Evolutionary conservation across 2,888 invertebrate genomes (phyloP), one percentile per base, ranked within the genome.

Genomic region (Craniophora ligustri): DNA sequence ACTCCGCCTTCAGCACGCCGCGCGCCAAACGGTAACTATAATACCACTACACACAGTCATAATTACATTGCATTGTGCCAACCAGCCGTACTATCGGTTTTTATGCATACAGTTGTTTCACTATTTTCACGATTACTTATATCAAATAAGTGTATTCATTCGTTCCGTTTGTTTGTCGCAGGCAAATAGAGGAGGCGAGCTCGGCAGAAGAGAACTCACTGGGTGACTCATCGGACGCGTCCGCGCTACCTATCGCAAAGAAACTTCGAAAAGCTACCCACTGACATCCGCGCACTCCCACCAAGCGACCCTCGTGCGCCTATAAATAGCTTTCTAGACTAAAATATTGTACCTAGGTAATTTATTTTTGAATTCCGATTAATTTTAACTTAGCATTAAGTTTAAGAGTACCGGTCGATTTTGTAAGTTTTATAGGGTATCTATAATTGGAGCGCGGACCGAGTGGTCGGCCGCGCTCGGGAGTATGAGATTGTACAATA

Each of bases 341-440:
- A 89, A 92, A 89, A 91, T 87, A 92, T 92, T 93, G 92, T 94
- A 94, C 93, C 93, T 94, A 94, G 94, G 91, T 94, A 94, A 94
- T 94, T 94, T 94, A 94, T 94, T 94, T 91, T 93, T 91, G 88
- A 93, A 94, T 94, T 94, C 93, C 94, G 93, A 87, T 93, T 93
- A 93, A 92, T 93, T 92, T 91, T 92, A 92, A 92, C 85, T 89
- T 93, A 93, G 93, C 67, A 67, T 85, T 92, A 93, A 92, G 92
- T 92, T 92, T 89, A 90, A 87, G 84, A 85, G 76, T 91, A 92
- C 89, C 92, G 89, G 85, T 88, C 88, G 91, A 86, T 93, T 93
- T 94, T 94, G 92, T 94, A 94, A 93, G 94, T 93, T 94, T 93
- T 93, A 91, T 94, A 93, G 92, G 92, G 89, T 91, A 90, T 86